Percentiles rank a stretch among this genome's conserved stretches.
These are phyloP conservation scores for Odontocolon sp. DNA, from an alignment of 2,888 invertebrate genomes.

Conservation along the genomic window DNA sequence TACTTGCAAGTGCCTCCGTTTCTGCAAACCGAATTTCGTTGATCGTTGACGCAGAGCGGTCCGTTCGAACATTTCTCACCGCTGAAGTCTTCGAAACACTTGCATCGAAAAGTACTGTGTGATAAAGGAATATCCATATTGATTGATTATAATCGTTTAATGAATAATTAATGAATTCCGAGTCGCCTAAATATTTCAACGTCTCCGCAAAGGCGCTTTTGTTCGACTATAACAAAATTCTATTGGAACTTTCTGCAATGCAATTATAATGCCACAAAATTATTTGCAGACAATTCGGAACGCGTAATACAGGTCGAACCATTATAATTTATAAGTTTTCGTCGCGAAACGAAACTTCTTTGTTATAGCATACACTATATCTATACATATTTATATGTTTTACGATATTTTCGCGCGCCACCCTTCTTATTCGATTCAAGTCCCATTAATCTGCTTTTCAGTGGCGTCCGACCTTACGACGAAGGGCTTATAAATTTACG, in stretches of 20 bases:
- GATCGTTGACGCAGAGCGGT: constrained; percentile 87
- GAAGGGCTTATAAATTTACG: constrained; percentile 25
- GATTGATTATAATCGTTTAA: no score
- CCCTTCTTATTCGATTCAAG: constrained; percentile 25
- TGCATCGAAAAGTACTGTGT: constrained; percentile 88
- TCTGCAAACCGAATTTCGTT: constrained; percentile 85
- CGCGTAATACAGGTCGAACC: constrained; percentile 11
- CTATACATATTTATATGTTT: constrained; percentile 26
- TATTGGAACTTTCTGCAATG: neutral
- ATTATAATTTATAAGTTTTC: constrained; percentile 50
- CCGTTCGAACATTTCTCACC: constrained; percentile 91
- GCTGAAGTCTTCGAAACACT: constrained; percentile 91
- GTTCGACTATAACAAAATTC: no score
- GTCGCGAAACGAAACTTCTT: neutral
- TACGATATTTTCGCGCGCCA: neutral
- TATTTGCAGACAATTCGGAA: constrained; percentile 18
- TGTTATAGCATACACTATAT: constrained; percentile 3
- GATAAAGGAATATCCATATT: neutral
- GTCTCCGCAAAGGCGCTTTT: no score
- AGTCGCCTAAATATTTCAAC: no score
- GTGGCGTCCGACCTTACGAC: constrained; percentile 30
- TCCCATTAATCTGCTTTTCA: constrained; percentile 39
- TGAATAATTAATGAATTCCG: no score
- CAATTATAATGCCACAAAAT: neutral
- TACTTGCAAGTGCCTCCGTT: constrained; percentile 94